Conservation (phyloP, 2,113 vertebrate species). For the Mastomys coucha region DNA sequence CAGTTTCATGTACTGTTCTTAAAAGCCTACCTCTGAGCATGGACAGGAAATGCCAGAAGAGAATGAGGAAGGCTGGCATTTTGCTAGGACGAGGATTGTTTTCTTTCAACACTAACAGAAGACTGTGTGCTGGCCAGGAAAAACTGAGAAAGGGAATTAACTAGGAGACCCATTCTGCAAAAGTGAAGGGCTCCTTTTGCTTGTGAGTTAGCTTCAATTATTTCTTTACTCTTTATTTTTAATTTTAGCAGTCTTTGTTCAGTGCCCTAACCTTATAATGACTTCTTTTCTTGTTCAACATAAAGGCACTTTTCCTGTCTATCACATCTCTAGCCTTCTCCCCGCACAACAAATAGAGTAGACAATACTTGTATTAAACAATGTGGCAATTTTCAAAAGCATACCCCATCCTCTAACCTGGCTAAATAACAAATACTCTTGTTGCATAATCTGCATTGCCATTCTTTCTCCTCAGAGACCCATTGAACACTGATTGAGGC, state of each 20-base stretch:
- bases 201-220: neutral
- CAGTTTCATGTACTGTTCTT: neutral
- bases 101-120: neutral
- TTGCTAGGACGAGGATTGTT: neutral
- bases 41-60: neutral
- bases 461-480: neutral
- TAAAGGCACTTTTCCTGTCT: slow-evolving; percentile 60
- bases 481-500: slow-evolving; percentile 30
- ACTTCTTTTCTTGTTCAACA: slow-evolving; percentile 58
- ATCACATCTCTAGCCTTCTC: slow-evolving; percentile 55
- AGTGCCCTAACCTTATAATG: slow-evolving; percentile 11
- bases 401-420: neutral
- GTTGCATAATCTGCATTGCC: neutral
- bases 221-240: slow-evolving; percentile 26
- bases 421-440: slow-evolving; percentile 1
- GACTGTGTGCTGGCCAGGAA: neutral
- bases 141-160: neutral
- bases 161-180: neutral
- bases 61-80: slow-evolving; percentile 13
- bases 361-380: slow-evolving; percentile 58
- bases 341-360: slow-evolving; percentile 55
- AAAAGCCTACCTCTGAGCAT: slow-evolving; percentile 2
- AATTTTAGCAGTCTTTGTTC: slow-evolving; percentile 68
- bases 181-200: slow-evolving; percentile 34
- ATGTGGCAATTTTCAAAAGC: slow-evolving; percentile 57